A percentile compares a stretch with the other conserved stretches of the same genome.
phyloP scores from a whole-genome alignment of 2,113 vertebrate genomes.

The Brachyhypopomus gauderio region DNA sequence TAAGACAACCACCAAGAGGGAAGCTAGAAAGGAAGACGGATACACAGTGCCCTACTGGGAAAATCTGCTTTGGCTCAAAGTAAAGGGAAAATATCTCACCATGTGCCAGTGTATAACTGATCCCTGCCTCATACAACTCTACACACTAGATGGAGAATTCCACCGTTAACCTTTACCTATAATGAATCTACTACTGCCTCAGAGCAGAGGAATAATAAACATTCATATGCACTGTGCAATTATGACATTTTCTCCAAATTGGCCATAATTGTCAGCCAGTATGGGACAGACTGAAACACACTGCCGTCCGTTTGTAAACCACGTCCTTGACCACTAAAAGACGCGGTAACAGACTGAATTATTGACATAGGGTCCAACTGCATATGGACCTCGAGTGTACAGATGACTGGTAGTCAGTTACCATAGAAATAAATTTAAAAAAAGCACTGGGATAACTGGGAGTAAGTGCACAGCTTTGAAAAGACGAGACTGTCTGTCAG shows the following conservation, averaged over 20 bases:
- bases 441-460: not conserved
- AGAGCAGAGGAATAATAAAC: constrained; percentile 57
- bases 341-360: constrained; percentile 8
- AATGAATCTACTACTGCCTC: constrained; percentile 48
- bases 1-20: constrained; percentile 14
- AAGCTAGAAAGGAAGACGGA: not conserved
- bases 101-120: not conserved
- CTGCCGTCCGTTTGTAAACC: constrained; percentile 36
- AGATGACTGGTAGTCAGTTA: constrained; percentile 2
- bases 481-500: not conserved
- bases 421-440: not conserved
- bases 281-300: constrained; percentile 37
- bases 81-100: not conserved
- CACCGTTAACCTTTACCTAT: constrained; percentile 41
- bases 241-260: constrained; percentile 54
- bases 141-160: constrained; percentile 33
- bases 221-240: constrained; percentile 32
- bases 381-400: not conserved
- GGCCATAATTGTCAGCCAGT: constrained; percentile 49
- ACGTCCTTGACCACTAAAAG: not conserved
- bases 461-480: constrained; percentile 1
- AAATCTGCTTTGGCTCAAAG: not conserved
- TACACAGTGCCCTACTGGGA: not conserved
- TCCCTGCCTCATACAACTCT: constrained; percentile 9
- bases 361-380: constrained; percentile 16